These are phyloP conservation scores for Nematolebias whitei DNA, from an alignment of 2,113 vertebrate species.

Conservation along the genomic window DNA sequence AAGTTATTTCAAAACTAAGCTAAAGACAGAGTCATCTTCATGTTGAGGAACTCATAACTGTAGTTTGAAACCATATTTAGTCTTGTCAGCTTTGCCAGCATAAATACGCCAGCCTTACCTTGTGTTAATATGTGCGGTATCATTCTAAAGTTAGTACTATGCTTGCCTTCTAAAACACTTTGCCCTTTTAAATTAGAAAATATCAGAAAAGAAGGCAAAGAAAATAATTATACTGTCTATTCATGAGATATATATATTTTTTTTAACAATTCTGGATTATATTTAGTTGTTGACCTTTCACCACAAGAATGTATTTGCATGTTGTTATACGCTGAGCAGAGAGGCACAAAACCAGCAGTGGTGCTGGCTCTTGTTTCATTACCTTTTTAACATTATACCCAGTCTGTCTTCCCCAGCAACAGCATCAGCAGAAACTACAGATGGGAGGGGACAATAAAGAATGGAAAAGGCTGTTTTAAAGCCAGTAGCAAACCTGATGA, in stretches of 20 bases:
- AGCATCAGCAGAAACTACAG: neutral
- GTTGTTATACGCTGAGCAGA: no score
- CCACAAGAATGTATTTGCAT: no score
- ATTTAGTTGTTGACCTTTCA: neutral
- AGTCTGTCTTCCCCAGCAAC: neutral
- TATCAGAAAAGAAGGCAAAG: no score
- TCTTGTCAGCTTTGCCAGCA: no score
- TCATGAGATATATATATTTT: neutral
- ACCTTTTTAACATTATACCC: no score
- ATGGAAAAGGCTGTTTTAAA: neutral
- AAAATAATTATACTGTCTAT: no score
- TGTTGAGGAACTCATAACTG: no score
- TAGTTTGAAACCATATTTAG: no score
- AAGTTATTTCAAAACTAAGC: no score
- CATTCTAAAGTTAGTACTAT: neutral
- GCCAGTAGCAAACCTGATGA: conserved; percentile 59
- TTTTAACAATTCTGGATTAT: neutral
- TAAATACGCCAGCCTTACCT: neutral
- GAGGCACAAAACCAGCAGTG: no score
- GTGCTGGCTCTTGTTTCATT: no score
- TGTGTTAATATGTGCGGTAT: neutral
- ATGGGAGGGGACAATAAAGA: neutral
- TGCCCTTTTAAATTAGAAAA: conserved; percentile 21
- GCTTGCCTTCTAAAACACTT: conserved; percentile 3
- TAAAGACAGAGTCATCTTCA: no score